Evolutionary conservation across 2,888 invertebrate species (phyloP).

Genomic region (Trachelus iudaicus): DNA sequence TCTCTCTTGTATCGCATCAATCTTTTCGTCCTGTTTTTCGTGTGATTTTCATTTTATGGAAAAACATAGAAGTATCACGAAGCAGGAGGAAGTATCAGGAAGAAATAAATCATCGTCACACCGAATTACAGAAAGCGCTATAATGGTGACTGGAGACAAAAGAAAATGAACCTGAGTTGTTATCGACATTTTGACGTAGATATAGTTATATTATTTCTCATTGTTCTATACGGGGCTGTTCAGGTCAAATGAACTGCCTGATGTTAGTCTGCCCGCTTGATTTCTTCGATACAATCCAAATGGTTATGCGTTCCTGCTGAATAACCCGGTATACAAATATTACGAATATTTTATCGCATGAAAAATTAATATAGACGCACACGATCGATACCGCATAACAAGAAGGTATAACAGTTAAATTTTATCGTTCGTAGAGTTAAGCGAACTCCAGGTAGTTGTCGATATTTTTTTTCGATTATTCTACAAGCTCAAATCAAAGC

Average conservation of each 20-base stretch:
- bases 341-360: background rate
- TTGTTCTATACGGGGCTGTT: background rate
- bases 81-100: background rate
- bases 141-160: background rate
- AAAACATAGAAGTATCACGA: background rate
- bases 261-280: background rate
- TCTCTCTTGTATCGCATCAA: background rate
- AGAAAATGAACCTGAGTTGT: background rate
- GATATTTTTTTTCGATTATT: no score
- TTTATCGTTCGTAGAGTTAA: background rate
- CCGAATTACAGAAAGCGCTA: background rate
- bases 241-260: background rate
- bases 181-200: background rate
- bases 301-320: background rate
- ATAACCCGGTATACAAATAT: background rate
- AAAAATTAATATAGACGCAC: background rate
- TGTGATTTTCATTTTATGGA: background rate
- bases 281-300: background rate
- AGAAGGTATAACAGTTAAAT: background rate
- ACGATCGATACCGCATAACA: background rate
- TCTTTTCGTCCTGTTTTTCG: background rate
- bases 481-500: no score
- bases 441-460: no score
- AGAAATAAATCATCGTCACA: background rate
- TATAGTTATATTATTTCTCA: background rate